These are phyloP conservation scores for Augochlora pura DNA, from an alignment of 1,140 invertebrate species.

Conservation along the genomic window DNA sequence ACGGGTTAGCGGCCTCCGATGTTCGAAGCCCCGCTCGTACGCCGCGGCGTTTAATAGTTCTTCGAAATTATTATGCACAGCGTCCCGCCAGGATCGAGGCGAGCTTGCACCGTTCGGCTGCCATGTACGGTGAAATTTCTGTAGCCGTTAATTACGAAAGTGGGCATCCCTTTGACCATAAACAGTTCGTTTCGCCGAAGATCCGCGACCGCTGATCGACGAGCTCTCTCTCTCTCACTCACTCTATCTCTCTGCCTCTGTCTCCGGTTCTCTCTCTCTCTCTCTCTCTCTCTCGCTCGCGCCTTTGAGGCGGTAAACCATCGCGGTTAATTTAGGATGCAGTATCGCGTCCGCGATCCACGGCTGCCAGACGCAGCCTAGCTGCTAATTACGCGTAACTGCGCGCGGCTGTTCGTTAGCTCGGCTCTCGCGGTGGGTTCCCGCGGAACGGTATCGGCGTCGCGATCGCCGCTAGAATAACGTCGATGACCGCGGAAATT, in stretches of 20 bases:
- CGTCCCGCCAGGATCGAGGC: not conserved
- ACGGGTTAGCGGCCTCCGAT: too few species aligned
- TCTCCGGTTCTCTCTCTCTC: too few species aligned
- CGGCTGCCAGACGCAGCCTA: slow-evolving; percentile 5
- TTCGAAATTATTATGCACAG: not conserved
- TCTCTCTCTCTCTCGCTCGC: too few species aligned
- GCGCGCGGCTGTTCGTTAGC: slow-evolving; percentile 28
- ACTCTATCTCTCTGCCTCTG: not conserved
- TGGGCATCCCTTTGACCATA: not conserved
- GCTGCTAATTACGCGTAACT: slow-evolving; percentile 38
- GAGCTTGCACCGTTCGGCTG: not conserved
- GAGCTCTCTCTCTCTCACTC: not conserved
- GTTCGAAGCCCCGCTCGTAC: too few species aligned
- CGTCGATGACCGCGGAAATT: not conserved
- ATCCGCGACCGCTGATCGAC: not conserved
- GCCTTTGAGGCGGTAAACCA: slow-evolving; percentile 10
- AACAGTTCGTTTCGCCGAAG: not conserved
- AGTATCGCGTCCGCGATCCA: not conserved
- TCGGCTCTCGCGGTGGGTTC: not conserved
- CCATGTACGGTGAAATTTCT: not conserved
- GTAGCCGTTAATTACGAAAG: not conserved
- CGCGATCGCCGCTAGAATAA: not conserved
- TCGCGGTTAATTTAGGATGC: slow-evolving; percentile 3
- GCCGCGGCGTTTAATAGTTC: not conserved
- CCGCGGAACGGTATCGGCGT: not conserved